phyloP scores from a whole-genome alignment of 2,888 invertebrate species.

The Thysanoteuthis rhombus region DNA sequence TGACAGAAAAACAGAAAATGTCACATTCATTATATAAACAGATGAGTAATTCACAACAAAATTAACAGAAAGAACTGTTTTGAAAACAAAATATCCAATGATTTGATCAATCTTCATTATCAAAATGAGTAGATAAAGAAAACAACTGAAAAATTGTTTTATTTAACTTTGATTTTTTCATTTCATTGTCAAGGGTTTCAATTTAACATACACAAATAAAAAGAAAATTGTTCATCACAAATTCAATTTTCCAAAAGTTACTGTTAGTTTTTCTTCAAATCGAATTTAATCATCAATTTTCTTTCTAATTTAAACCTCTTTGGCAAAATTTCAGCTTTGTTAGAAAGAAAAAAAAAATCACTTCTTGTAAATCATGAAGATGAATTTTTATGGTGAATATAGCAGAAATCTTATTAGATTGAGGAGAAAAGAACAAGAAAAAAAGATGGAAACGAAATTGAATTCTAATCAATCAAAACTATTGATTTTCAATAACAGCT shows the following conservation, averaged over 20 bases:
- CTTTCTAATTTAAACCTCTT: not conserved
- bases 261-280: not conserved
- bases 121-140: not conserved
- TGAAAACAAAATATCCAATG: not conserved
- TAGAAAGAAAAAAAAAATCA: not conserved
- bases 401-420: not conserved
- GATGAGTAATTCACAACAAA: not conserved
- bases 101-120: not conserved
- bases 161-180: too few species aligned
- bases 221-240: not conserved
- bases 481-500: constrained; percentile 12
- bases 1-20: too few species aligned
- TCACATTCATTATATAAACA: too few species aligned
- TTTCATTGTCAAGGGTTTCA: too few species aligned
- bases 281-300: not conserved
- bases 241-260: not conserved
- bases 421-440: not conserved
- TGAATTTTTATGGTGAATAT: not conserved
- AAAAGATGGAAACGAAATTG: not conserved
- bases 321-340: not conserved
- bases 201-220: too few species aligned
- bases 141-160: not conserved
- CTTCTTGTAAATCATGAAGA: not conserved
- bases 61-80: not conserved
- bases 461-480: not conserved